Evolutionary conservation across 2,888 invertebrate genomes (phyloP), one percentile per base, ranked within the genome.

Genomic region (Drosophila monieri): DNA sequence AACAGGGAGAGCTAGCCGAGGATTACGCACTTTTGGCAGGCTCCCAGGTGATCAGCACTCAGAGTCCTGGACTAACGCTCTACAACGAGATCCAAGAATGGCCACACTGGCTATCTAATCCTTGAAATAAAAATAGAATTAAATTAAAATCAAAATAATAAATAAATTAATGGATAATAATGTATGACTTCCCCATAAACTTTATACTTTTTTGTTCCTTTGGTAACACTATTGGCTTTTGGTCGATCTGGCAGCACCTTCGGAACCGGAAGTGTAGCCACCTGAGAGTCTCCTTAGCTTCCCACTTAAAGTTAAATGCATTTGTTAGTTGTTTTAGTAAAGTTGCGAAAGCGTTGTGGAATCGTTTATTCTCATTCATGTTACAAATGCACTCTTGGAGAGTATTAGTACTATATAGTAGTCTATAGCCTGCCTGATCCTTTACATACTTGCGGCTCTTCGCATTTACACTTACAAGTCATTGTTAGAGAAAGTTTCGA

Each of bases 1-100:
- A 81, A 3, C 67, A 77, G 30, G 92, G 91, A 1, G 91, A 92
- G 70, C 79, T 93, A n/a, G 84, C 88, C 18, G 66, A 77, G 6
- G 85, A 91, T 68, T 93, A 92, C 73, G 85, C 85, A 21, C 73
- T 93, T 18, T 72, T 92, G 15, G 93, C 91, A 0, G 93, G 91
- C 9, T 88, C 92, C 15, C 93, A 94, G 88, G 91, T 92, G 1
- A 49, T 46, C 0, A 66, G 71, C 9, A 92, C 92, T 0, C 73
- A 80, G n/a, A 93, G 93, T 85, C 93, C 93, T 0, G 93, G 93
- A 0, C 61, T 89, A 10, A 85, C 89, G 52, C 85, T 93, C 3
- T 93, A 91, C 58, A 85, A 89, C 32, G 92, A 93, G 77, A 92
- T 94, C 43, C 91, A 92, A 81, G 88, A 90, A 8, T 93, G 93